Conservation (phyloP, 2,888 invertebrate species). For the Cataglyphis cursor region DNA sequence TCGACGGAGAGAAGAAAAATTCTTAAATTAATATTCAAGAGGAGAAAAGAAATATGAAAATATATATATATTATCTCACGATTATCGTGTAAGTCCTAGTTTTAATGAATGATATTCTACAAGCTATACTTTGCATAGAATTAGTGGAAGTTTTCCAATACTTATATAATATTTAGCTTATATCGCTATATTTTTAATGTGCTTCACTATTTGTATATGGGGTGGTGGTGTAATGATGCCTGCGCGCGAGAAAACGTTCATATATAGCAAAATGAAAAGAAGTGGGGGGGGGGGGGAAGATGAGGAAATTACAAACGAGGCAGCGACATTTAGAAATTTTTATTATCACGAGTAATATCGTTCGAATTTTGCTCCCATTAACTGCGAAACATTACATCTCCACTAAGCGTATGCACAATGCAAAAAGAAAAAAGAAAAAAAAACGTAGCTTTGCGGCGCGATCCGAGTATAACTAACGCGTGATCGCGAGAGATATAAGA, state of each 20-base stretch:
- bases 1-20: background rate
- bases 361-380: constrained; percentile 30
- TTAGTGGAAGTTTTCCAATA: constrained; percentile 95
- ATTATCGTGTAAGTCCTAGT: constrained; percentile 67
- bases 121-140: constrained; percentile 97
- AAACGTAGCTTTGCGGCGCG: constrained; percentile 73
- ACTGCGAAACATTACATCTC: constrained; percentile 66
- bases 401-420: constrained; percentile 73
- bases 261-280: background rate
- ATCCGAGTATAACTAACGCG: constrained; percentile 67
- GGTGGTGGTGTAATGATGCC: constrained; percentile 65
- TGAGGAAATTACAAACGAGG: background rate
- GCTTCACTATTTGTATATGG: constrained; percentile 74
- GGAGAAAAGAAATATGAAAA: constrained; percentile 3
- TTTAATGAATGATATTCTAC: constrained; percentile 87
- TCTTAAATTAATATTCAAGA: background rate
- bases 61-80: background rate
- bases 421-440: constrained; percentile 51
- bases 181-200: constrained; percentile 80
- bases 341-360: constrained; percentile 28
- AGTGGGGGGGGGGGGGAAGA: background rate
- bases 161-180: constrained; percentile 87
- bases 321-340: constrained; percentile 21
- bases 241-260: constrained; percentile 25
- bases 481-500: constrained; percentile 72